Evolutionary conservation across 1,140 invertebrate genomes (phyloP).

Genomic region (Conus ventricosus): DNA sequence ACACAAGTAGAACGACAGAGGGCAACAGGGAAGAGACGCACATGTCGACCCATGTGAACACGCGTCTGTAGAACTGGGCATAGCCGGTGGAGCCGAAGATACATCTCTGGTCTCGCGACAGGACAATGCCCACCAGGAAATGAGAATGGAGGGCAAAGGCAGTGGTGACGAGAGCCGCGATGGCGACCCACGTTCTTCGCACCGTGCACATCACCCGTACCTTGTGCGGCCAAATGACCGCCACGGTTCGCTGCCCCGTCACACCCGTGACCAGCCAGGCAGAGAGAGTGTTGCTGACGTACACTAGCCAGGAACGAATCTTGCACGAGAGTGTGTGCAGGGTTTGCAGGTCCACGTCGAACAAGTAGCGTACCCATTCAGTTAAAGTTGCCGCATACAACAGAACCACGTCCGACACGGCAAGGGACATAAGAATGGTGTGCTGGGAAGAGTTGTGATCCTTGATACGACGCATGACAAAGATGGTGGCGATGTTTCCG

Average conservation of each 20-base stretch:
- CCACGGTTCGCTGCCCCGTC: background rate
- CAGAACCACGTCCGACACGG: background rate
- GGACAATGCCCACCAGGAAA: too few relatives aligned
- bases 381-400: background rate
- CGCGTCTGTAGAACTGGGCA: too few relatives aligned
- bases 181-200: background rate
- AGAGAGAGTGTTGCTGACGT: background rate
- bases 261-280: background rate
- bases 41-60: too few relatives aligned
- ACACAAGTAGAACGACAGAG: too few relatives aligned
- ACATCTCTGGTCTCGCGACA: too few relatives aligned
- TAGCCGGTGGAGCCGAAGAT: too few relatives aligned
- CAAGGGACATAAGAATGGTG: background rate
- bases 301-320: background rate
- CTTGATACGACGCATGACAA: background rate
- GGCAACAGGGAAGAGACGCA: too few relatives aligned
- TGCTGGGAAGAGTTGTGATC: background rate
- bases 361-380: background rate
- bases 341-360: background rate
- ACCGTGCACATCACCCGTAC: background rate
- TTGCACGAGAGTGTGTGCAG: background rate
- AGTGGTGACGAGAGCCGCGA: too few relatives aligned
- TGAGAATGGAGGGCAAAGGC: too few relatives aligned
- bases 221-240: background rate
- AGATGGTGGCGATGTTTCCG: constrained; percentile 1